Evolutionary conservation across 1,140 invertebrate genomes (phyloP), one percentile per base, ranked within the genome.

Genomic region (Ceratitis capitata): DNA sequence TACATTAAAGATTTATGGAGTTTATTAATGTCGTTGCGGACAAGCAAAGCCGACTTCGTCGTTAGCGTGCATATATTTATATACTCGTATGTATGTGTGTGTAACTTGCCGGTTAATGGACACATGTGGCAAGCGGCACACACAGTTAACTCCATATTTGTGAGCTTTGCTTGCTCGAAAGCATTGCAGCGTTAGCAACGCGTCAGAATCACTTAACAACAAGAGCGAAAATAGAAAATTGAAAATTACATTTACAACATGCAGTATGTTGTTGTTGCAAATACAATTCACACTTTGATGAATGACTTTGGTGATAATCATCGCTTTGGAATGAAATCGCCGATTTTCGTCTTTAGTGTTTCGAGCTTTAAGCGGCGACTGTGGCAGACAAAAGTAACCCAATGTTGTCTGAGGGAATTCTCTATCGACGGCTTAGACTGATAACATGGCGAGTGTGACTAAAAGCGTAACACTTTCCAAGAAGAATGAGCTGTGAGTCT

Each of bases 301-400:
- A 78, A 78, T 78, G 69, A 45, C 69, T 78, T 10, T 45, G 69
- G 35, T 23, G 69, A 78, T 78, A 78, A 78, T 78, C 69, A 78
- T 12, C 69, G 64, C 64, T 39, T 19, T 29, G 23, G 14, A 69
- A 69, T n/a, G n/a, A 69, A 42, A n/a, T 69, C 35, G 64, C 29
- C 39, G 64, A 69, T 69, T 69, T 69, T 3, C 32, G 64, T n/a
- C 35, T 69, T 61, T 23, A 69, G 35, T 69, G 32, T 32, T 69
- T 78, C 14, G 39, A 42, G 10, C 3, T 1, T 3, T 23, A 4
- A 78, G 69, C 32, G 69, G n/a, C n/a, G 42, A n/a, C 16, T n/a
- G 61, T 3, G 35, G 61, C 29, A 7, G 19, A n/a, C n/a, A n/a
- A n/a, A n/a, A n/a, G n/a, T n/a, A n/a, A n/a, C n/a, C n/a, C n/a